Percentiles rank a stretch among this genome's conserved stretches.
Conservation (phyloP, 1,140 invertebrate species). For the Octopus sinensis region DNA sequence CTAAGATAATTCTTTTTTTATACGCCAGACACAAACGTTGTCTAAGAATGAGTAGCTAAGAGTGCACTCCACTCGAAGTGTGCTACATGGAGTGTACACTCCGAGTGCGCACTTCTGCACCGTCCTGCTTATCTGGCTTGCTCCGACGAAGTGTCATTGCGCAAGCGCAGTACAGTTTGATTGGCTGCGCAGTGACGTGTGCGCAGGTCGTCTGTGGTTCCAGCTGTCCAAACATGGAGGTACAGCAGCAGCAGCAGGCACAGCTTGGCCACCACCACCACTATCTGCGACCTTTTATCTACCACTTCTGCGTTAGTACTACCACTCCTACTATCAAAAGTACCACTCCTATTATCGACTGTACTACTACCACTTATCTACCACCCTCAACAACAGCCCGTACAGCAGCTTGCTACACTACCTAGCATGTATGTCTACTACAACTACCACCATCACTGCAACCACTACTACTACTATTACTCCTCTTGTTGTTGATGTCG, state of each 20-base stretch:
- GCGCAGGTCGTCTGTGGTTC: neutral
- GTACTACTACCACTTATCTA: constrained; percentile 2
- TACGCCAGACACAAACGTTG: too few relatives aligned
- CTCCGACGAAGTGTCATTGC: neutral
- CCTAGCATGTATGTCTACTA: too few relatives aligned
- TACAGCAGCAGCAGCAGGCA: neutral
- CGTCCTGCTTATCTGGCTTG: neutral
- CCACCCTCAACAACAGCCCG: neutral
- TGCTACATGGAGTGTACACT: too few relatives aligned
- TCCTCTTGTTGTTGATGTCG: neutral
- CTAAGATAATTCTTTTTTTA: too few relatives aligned
- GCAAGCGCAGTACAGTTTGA: neutral
- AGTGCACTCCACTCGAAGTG: too few relatives aligned
- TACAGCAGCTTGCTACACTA: too few relatives aligned
- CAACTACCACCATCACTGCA: too few relatives aligned
- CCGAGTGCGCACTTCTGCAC: neutral
- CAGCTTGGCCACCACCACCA: neutral
- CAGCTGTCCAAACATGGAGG: constrained; percentile 11
- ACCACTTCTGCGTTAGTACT: neutral
- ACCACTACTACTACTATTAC: neutral
- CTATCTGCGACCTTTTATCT: neutral
- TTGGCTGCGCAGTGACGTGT: constrained; percentile 4
- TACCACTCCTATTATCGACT: neutral
- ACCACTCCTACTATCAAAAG: constrained; percentile 4
- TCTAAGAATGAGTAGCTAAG: too few relatives aligned